These are phyloP conservation scores for Poeciliopsis infans DNA, from an alignment of 2,797 vertebrate species.

Conservation along the genomic window DNA sequence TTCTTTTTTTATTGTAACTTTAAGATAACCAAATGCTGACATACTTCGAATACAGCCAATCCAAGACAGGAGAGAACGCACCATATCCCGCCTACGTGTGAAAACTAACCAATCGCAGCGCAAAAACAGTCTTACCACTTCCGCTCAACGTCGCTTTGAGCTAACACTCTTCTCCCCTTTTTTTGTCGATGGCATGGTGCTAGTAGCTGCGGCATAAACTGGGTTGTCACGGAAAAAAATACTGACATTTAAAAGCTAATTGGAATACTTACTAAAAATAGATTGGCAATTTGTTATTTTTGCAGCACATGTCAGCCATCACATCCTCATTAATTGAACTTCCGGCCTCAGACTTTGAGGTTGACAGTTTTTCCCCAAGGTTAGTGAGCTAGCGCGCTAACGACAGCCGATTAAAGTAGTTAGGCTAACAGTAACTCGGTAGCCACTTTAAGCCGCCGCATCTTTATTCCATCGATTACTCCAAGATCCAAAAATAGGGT, in stretches of 20 bases:
- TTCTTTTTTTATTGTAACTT: constrained; percentile 42
- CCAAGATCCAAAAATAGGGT: constrained; percentile 32
- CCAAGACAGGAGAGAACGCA: background rate
- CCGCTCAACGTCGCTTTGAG: constrained; percentile 58
- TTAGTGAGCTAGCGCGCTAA: constrained; percentile 76
- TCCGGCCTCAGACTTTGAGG: constrained; percentile 64
- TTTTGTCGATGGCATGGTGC: constrained; percentile 77
- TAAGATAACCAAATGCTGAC: constrained; percentile 60
- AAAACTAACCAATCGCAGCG: constrained; percentile 48
- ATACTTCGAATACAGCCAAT: constrained; percentile 56
- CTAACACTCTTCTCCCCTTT: constrained; percentile 58
- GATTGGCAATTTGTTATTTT: constrained; percentile 30
- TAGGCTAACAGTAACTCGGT: constrained; percentile 58
- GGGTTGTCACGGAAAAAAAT: constrained; percentile 36
- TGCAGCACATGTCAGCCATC: constrained; percentile 52
- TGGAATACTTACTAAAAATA: constrained; percentile 23
- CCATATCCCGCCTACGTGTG: background rate
- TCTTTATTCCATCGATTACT: constrained; percentile 9
- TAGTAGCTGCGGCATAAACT: constrained; percentile 50
- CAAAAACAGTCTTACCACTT: constrained; percentile 30
- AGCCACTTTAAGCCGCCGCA: constrained; percentile 33
- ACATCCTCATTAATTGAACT: constrained; percentile 23
- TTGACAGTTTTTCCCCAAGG: constrained; percentile 69
- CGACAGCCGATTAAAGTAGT: constrained; percentile 76
- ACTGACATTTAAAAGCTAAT: constrained; percentile 21